Base-by-base conservation (phyloP, 2,888 invertebrate species). In the Sturmia bella region DNA sequence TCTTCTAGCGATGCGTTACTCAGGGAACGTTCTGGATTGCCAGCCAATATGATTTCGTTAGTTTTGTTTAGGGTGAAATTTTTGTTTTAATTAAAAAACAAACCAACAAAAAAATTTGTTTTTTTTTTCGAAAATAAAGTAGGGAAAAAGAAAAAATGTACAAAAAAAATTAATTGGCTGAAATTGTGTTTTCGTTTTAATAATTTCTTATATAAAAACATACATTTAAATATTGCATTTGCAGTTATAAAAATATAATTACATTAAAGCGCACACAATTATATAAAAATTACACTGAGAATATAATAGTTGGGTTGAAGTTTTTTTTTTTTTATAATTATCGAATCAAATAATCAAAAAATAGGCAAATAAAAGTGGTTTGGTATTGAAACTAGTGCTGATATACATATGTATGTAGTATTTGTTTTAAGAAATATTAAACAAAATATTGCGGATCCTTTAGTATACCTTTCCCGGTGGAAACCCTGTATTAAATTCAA, bases 1-100 rank as follows among this genome's bases (percentile, higher is more conserved):
- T 98, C 97, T 93, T 98, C 97, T 90, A 98, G 93, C 85, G 97
- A 98, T 80, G 97, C 96, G 86, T 96, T 96, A 88, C 95, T 94
- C 88, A 95, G 95, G 85, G 94, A 94, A 89, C 93, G 92, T 88
- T 93, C 92, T 87, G 93, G 92, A 61, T 75, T 61, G 37, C 77
- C 61, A 73, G 50, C 24, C 27, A 77, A 69, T 76, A 61, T 70
- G 7, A 41, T 76, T 59, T 63, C 39, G 24, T 61, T 80, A 12
- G 54, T 70, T 24, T 64, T n/a, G 69, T 52, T 54, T 39, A 4
- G 27, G 15, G 21, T 15, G 11, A 21, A 24, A 57, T 17, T 52
- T 45, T 43, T 19, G 24, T 64, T n/a, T n/a, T 27, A 52, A 50
- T 50, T 61, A 76, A 64, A 54, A 74, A 9, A 74, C 15, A 77